phyloP scores from a whole-genome alignment of 2,888 invertebrate genomes.

The Molorchus minor region DNA sequence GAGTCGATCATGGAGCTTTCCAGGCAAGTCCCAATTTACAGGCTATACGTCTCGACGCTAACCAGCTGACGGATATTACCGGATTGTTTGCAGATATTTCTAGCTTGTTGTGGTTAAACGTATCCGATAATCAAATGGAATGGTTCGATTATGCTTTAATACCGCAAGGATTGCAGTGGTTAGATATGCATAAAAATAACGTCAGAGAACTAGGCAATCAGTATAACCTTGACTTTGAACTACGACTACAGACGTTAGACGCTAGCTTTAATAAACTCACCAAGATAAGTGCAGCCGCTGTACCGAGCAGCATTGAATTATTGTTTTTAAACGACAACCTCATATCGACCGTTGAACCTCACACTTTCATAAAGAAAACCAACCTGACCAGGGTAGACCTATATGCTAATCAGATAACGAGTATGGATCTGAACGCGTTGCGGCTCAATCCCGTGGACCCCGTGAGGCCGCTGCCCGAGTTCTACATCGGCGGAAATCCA shows the following conservation, averaged over 20 bases:
- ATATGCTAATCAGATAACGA: conserved; percentile 90
- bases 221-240: conserved; percentile 74
- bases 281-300: conserved; percentile 76
- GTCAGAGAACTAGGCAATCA: conserved; percentile 82
- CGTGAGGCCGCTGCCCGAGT: conserved; percentile 81
- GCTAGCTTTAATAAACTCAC: conserved; percentile 90
- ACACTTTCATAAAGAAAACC: conserved; percentile 87
- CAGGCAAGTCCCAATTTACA: conserved; percentile 81
- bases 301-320: conserved; percentile 86
- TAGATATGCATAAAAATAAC: conserved; percentile 89
- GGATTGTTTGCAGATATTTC: conserved; percentile 85
- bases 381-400: conserved; percentile 91
- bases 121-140: conserved; percentile 88
- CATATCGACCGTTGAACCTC: conserved; percentile 84
- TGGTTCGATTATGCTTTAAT: conserved; percentile 90
- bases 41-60: conserved; percentile 87
- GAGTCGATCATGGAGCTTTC: conserved; percentile 83
- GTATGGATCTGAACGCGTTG: conserved; percentile 89
- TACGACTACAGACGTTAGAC: conserved; percentile 84
- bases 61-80: conserved; percentile 82
- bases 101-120: conserved; percentile 87
- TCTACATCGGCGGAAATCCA: conserved; percentile 94
- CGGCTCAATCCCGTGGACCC: conserved; percentile 82
- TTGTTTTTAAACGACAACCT: conserved; percentile 90
- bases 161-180: conserved; percentile 84